Evolutionary conservation across 2,113 vertebrate species (phyloP).

Genomic region (Maccullochella peelii): DNA sequence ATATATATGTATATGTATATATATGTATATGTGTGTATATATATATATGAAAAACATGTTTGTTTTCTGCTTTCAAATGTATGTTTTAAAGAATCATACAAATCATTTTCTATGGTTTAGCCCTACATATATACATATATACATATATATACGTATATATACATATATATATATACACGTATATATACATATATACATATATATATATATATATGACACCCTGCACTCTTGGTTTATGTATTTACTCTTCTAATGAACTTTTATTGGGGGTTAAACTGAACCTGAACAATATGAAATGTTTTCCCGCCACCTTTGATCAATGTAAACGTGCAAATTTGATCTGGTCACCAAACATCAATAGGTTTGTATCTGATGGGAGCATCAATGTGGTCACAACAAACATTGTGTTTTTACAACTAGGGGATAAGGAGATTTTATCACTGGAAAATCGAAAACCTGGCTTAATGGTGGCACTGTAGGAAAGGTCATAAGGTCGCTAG

Average conservation of each 20-base stretch:
- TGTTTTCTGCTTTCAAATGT: background rate
- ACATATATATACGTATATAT: no score
- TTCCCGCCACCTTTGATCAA: background rate
- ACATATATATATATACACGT: no score
- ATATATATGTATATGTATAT: no score
- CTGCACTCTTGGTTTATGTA: background rate
- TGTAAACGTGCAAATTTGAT: background rate
- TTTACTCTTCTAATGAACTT: background rate
- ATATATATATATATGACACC: background rate
- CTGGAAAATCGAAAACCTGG: constrained; percentile 7
- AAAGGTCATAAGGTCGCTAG: background rate
- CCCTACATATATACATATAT: no score
- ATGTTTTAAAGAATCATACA: no score
- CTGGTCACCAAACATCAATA: constrained; percentile 6
- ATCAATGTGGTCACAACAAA: background rate
- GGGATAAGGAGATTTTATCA: background rate
- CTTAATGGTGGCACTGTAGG: background rate
- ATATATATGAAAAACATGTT: background rate
- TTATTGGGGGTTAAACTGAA: background rate
- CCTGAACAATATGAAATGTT: background rate
- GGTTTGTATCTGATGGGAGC: background rate
- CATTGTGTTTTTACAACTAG: background rate
- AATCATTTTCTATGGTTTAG: no score
- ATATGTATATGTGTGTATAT: no score
- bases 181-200: no score